phyloP scores from a whole-genome alignment of 2,113 vertebrate genomes.

The Acanthisitta chloris region DNA sequence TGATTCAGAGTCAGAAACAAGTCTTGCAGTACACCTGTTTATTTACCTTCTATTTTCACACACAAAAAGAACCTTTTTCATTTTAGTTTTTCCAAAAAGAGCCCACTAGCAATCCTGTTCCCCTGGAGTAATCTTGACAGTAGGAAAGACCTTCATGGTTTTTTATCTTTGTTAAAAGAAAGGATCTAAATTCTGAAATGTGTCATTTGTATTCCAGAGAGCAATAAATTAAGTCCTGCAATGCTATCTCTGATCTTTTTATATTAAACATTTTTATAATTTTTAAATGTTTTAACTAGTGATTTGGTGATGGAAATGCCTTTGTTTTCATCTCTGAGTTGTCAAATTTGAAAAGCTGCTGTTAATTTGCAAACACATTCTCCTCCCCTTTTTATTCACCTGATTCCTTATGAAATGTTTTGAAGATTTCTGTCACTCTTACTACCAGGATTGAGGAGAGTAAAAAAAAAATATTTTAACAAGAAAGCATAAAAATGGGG shows the following conservation, averaged over 20 bases:
- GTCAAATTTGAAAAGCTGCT: neutral
- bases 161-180: neutral
- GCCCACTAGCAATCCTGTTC: rapidly evolving
- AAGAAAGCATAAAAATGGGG: neutral
- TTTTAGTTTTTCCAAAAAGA: neutral
- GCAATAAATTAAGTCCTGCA: neutral
- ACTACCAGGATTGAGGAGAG: neutral
- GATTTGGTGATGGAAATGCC: neutral
- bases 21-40: neutral
- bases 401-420: neutral
- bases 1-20: neutral
- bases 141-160: neutral
- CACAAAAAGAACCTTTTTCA: neutral
- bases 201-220: neutral
- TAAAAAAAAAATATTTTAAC: neutral
- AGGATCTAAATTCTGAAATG: neutral
- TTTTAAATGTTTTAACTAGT: neutral
- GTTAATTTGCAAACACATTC: neutral
- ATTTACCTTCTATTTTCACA: neutral
- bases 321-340: neutral
- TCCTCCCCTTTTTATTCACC: neutral
- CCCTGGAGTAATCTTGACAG: neutral
- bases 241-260: neutral
- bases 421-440: neutral
- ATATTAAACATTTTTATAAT: neutral